Percentiles rank a stretch among this genome's conserved stretches.
Evolutionary conservation across 2,797 vertebrate genomes (phyloP).

Genomic region (Graptemys geographica): DNA sequence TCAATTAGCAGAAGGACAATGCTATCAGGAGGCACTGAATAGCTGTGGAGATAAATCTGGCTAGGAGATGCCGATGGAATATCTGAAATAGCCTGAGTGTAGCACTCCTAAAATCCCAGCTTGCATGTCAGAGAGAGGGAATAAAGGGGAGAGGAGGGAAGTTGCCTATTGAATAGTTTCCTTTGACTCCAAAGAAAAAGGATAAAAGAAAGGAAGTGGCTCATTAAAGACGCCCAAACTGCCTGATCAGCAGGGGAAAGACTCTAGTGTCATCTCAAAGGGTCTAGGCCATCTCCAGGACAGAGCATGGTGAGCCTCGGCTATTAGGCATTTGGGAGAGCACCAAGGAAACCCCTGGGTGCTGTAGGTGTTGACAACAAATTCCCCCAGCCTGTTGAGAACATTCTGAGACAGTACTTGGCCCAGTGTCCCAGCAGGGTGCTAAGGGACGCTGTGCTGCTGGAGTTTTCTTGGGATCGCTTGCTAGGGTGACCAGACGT

Average conservation of each 20-base stretch:
- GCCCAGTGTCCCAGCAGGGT: background rate
- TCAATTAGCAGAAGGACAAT: slow-evolving; percentile 57
- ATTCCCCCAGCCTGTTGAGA: fast-evolving
- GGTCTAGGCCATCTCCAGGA: background rate
- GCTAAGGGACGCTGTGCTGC: background rate
- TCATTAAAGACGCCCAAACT: background rate
- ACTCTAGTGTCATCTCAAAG: background rate
- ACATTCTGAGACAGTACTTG: background rate
- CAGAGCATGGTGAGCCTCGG: background rate
- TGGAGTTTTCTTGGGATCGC: background rate
- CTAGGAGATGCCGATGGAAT: slow-evolving; percentile 35
- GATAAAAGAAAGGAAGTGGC: background rate
- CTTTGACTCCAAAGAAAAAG: background rate
- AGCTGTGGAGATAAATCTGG: slow-evolving; percentile 40
- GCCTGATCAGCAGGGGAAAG: background rate
- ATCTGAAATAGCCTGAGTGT: slow-evolving; percentile 29
- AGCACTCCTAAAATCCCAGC: background rate
- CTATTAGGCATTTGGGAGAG: background rate
- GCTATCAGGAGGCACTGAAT: slow-evolving; percentile 11
- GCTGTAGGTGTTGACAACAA: background rate
- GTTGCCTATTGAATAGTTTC: background rate
- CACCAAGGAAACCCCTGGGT: background rate
- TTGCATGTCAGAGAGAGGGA: slow-evolving; percentile 27
- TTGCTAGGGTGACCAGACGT: background rate
- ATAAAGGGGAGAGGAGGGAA: background rate